Evolutionary conservation across 2,113 vertebrate genomes (phyloP).

Genomic region (Setophaga petechia): DNA sequence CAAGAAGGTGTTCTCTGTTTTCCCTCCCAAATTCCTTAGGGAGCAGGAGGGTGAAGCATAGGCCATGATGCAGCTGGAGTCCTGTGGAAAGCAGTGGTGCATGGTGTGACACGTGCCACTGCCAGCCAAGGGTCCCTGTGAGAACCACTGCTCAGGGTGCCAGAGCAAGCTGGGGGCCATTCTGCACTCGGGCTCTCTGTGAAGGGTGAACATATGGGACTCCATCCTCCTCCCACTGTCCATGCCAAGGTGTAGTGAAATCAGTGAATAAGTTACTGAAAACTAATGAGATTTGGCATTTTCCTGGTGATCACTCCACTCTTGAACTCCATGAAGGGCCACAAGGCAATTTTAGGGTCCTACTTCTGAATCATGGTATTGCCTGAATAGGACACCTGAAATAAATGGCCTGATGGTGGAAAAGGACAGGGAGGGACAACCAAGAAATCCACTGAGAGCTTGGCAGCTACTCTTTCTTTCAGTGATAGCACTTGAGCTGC

Average conservation of each 20-base stretch:
- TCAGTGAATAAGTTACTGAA: background rate
- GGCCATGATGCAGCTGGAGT: background rate
- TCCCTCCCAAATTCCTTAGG: background rate
- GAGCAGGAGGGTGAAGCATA: background rate
- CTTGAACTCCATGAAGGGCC: background rate
- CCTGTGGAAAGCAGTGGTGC: background rate
- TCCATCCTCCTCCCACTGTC: background rate
- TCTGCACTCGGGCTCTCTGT: background rate
- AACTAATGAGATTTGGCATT: background rate
- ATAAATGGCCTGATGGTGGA: background rate
- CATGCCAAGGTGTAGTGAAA: background rate
- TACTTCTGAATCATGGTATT: background rate
- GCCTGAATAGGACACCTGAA: background rate
- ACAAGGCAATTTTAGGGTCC: background rate
- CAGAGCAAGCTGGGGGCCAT: accelerated
- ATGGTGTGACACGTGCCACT: accelerated
- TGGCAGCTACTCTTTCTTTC: background rate
- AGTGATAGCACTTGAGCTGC: background rate
- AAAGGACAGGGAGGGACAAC: background rate
- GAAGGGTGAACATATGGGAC: accelerated
- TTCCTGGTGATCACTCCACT: background rate
- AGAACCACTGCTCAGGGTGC: background rate
- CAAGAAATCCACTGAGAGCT: background rate
- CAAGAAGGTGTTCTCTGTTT: background rate
- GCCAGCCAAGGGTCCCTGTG: background rate